These are phyloP conservation scores for Electrophaes corylata DNA, from an alignment of 2,888 invertebrate genomes.

Conservation along the genomic window DNA sequence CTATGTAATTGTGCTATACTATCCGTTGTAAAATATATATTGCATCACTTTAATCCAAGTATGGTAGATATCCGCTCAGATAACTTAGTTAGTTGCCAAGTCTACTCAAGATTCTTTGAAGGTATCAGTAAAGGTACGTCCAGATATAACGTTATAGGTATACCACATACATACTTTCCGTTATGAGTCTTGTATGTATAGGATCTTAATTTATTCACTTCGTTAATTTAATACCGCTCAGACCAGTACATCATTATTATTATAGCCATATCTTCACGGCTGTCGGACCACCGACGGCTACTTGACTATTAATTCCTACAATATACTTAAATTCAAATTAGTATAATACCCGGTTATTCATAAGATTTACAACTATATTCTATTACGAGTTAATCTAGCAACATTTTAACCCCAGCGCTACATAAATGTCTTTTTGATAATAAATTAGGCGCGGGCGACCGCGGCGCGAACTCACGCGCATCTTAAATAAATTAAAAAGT, in stretches of 20 bases:
- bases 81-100: no score
- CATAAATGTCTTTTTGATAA: conserved; percentile 38
- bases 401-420: conserved; percentile 43
- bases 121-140: no score
- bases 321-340: conserved; percentile 45
- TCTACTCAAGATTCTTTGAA: no score
- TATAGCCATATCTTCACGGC: conserved; percentile 24
- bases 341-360: conserved; percentile 30
- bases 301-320: conserved; percentile 33
- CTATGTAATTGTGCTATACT: no score
- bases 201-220: no score
- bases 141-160: no score
- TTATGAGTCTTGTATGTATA: no score
- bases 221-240: conserved; percentile 4
- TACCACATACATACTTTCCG: no score
- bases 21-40: no score
- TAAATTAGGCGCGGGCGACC: conserved; percentile 32
- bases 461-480: conserved; percentile 55
- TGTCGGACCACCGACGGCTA: conserved; percentile 31
- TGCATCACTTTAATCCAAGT: no score
- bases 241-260: conserved; percentile 14
- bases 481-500: conserved; percentile 67
- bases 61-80: no score
- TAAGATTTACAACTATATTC: conserved; percentile 39
- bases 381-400: conserved; percentile 43